A percentile compares a stretch with the other conserved stretches of the same genome.
Conservation (phyloP, 2,888 invertebrate species). For the Eutolmus rufibarbis region DNA sequence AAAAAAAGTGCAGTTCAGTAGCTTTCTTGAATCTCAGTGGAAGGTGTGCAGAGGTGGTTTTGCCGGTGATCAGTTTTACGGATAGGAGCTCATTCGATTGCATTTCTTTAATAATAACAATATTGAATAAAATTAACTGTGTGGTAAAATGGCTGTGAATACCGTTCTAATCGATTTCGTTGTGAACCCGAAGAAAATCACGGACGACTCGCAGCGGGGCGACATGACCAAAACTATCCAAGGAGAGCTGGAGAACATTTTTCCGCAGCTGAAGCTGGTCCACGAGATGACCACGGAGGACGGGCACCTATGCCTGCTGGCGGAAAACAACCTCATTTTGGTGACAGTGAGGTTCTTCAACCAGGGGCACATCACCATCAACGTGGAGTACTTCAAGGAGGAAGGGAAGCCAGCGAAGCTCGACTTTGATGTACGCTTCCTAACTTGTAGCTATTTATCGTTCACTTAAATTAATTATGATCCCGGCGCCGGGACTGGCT, state of each 20-base stretch:
- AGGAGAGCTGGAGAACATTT: conserved; percentile 74
- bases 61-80: not conserved
- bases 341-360: conserved; percentile 76
- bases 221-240: conserved; percentile 73
- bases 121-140: not conserved
- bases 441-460: not conserved
- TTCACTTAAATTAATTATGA: not conserved
- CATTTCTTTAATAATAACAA: not conserved
- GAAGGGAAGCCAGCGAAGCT: conserved; percentile 77
- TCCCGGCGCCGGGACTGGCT: not conserved
- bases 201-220: conserved; percentile 72
- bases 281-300: conserved; percentile 74
- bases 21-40: not conserved
- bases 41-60: not conserved
- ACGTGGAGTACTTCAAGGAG: conserved; percentile 82
- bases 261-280: conserved; percentile 74
- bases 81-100: not conserved
- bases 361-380: conserved; percentile 80
- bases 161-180: conserved; percentile 82
- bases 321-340: conserved; percentile 74
- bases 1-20: not conserved
- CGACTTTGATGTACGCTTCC: conserved; percentile 74
- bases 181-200: conserved; percentile 72
- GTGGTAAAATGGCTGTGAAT: conserved; percentile 74
- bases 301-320: conserved; percentile 74